Evolutionary conservation across 2,888 invertebrate genomes (phyloP).

Genomic region (Parnassius mnemosyne): DNA sequence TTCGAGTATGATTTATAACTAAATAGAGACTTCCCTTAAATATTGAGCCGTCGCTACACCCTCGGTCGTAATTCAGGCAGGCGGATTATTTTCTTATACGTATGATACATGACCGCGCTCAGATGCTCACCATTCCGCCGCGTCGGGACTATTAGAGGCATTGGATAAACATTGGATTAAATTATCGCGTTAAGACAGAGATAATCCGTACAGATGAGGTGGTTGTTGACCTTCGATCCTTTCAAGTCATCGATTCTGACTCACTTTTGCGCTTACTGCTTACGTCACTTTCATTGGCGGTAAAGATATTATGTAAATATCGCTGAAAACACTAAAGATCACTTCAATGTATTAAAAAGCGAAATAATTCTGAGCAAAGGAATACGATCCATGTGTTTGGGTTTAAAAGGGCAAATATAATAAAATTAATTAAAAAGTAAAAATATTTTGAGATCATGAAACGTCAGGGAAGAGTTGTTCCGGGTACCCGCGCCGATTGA

Average conservation of each 20-base stretch:
- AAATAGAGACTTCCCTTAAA: conserved; percentile 47
- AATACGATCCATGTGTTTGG: no score
- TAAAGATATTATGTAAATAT: background rate
- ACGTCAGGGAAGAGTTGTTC: no score
- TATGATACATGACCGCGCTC: conserved; percentile 72
- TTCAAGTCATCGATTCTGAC: conserved; percentile 34
- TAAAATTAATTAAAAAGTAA: no score
- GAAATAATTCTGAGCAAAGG: no score
- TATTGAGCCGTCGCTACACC: conserved; percentile 51
- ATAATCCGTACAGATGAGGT: conserved; percentile 75
- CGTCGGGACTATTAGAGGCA: conserved; percentile 71
- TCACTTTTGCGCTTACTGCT: conserved; percentile 27
- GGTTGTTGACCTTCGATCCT: conserved; percentile 73
- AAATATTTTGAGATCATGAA: no score
- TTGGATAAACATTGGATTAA: conserved; percentile 78
- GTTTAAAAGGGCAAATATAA: no score
- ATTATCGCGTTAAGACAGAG: conserved; percentile 74
- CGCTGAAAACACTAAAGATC: background rate
- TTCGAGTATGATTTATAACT: conserved; percentile 46
- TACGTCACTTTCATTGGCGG: background rate
- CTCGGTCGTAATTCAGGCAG: conserved; percentile 61
- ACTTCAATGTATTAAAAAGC: no score
- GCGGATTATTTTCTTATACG: conserved; percentile 73
- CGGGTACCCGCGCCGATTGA: no score
- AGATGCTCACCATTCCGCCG: conserved; percentile 62